Evolutionary conservation across 2,797 vertebrate genomes (phyloP).

Genomic region (Nyctibius grandis): DNA sequence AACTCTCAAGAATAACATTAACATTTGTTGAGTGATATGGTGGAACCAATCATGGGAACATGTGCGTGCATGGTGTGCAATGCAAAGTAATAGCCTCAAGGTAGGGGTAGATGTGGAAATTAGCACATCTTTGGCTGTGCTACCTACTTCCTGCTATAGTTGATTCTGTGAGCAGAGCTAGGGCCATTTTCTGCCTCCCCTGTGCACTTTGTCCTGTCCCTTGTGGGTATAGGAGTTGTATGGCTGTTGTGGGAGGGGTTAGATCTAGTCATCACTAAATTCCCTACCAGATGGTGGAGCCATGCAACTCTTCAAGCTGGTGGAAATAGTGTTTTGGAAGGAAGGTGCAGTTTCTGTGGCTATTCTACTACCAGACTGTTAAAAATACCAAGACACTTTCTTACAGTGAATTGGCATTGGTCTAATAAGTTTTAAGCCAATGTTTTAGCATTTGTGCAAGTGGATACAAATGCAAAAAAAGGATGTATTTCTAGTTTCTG

Average conservation of each 20-base stretch:
- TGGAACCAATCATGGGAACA: neutral
- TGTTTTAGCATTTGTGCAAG: neutral
- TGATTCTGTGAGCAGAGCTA: neutral
- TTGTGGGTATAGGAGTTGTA: neutral
- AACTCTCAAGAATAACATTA: neutral
- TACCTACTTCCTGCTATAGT: neutral
- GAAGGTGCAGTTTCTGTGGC: neutral
- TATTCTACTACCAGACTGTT: neutral
- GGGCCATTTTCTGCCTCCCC: neutral
- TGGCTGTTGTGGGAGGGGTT: neutral
- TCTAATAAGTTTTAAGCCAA: neutral
- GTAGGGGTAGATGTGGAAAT: neutral
- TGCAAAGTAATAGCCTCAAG: neutral
- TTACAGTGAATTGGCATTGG: neutral
- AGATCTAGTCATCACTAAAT: neutral
- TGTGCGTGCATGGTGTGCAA: neutral
- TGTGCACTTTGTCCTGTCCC: fast-evolving
- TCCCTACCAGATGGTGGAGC: neutral
- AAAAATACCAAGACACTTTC: neutral
- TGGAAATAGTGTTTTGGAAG: neutral
- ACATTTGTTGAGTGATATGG: neutral
- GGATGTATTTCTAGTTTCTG: neutral
- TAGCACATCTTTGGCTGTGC: neutral
- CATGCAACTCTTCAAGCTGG: neutral
- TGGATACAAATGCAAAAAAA: neutral